A percentile compares a stretch with the other conserved stretches of the same genome.
Conservation (phyloP, 2,113 vertebrate genomes). For the Eulemur macaco region DNA sequence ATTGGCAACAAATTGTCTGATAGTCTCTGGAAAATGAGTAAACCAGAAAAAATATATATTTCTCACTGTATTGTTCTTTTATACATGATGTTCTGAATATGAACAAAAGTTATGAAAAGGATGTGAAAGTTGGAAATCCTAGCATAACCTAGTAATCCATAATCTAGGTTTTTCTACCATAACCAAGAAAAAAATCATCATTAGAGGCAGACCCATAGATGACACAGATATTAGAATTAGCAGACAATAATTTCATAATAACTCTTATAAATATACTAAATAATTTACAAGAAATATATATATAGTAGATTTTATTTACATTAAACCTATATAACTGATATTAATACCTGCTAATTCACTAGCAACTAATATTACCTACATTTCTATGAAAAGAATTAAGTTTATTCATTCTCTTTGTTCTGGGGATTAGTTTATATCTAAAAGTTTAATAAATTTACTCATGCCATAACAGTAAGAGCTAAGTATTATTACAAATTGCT, state of each 20-base stretch:
- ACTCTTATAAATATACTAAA: background rate
- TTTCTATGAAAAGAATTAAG: background rate
- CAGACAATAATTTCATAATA: background rate
- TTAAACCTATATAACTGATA: background rate
- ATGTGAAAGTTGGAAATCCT: background rate
- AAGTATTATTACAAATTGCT: background rate
- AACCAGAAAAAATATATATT: background rate
- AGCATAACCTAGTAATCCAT: background rate
- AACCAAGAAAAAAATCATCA: background rate
- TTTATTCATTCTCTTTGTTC: background rate
- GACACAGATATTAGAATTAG: background rate
- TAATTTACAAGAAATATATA: background rate
- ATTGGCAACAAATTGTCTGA: background rate
- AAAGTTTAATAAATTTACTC: background rate
- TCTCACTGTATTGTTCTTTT: background rate
- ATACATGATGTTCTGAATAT: background rate
- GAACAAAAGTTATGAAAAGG: background rate
- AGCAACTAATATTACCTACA: background rate
- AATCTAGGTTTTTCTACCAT: background rate
- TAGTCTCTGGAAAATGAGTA: background rate
- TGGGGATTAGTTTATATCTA: background rate
- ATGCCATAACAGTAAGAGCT: background rate
- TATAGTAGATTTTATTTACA: background rate
- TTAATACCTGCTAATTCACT: background rate
- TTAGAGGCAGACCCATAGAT: background rate